Base-by-base conservation (phyloP, 2,888 invertebrate genomes). In the Hemithea aestivaria region DNA sequence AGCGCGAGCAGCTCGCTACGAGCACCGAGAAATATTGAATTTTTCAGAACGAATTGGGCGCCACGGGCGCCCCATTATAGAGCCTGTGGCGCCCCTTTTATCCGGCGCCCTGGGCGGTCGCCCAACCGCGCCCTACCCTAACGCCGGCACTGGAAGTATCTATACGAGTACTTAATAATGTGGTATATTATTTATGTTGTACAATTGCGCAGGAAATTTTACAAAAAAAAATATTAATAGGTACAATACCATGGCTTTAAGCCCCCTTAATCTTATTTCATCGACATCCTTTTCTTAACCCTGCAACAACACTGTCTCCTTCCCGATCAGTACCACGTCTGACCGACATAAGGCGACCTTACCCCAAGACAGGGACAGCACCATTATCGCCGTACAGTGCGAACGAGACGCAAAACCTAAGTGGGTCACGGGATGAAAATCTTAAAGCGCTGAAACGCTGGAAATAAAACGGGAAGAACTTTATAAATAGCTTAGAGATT, bases 321-420 rank as follows among this genome's bases (percentile, higher is more conserved):
- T 77, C 73, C 77, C 73, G 73, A 78, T 75, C 72, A 73, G 73
- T 76, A 78, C 73, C 69, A 70, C 69, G 66, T 73, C 70, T 83
- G 82, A 80, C 82, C 83, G 82, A 83, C 74, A 78, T 84, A 76
- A 69, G 62, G 58, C 80, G 81, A 83, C 83, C 83, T 82, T 82
- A 79, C 39, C 40, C 48, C 43, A 49, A 55, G 68, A 77, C 30
- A 56, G 63, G 60, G 80, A 81, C 42, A 40, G 33, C 45, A 31
- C 47, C 58, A 74, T 45, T 43, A 20, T 23, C 35, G 20, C 10
- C 27, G 10, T 20, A n/a, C 9, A 16, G 58, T 9, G 42, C 12
- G 57, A 75, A 27, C 53, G 56, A 48, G 71, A 73, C 46, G 46
- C 53, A 58, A 51, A 28, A 66, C 57, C 45, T 71, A 85, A 82